phyloP scores from a whole-genome alignment of 1,140 invertebrate genomes.

The Caenorhabditis tropicalis region DNA sequence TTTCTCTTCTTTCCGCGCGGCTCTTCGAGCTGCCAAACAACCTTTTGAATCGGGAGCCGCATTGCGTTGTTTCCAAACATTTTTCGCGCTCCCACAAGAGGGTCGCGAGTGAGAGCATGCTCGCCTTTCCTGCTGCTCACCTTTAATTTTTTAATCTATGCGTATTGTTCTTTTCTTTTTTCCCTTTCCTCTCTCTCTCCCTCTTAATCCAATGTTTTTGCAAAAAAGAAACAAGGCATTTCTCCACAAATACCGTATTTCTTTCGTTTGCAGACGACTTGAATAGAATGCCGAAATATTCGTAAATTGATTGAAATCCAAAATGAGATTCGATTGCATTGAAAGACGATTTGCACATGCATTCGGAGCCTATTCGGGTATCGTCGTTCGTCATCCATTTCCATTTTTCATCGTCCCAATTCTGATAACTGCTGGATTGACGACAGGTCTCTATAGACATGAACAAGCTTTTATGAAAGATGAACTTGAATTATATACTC shows the following conservation, averaged over 20 bases:
- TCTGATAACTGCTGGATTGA: constrained; percentile 59
- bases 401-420: constrained; percentile 70
- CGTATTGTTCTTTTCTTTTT: background rate
- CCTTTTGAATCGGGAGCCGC: background rate
- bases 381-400: constrained; percentile 62
- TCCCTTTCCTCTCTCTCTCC: background rate
- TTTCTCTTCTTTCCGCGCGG: background rate
- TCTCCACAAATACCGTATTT: background rate
- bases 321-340: constrained; percentile 67
- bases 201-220: background rate
- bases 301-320: background rate
- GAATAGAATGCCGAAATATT: background rate
- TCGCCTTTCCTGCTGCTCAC: background rate
- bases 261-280: background rate
- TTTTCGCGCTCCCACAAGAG: constrained; percentile 44
- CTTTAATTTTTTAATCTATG: constrained; percentile 34
- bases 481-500: constrained; percentile 69
- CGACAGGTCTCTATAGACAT: constrained; percentile 61
- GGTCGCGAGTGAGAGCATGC: background rate
- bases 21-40: constrained; percentile 35
- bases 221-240: background rate
- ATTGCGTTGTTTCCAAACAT: constrained; percentile 25
- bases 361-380: constrained; percentile 60
- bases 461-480: constrained; percentile 60
- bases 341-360: constrained; percentile 64